Base-by-base conservation (phyloP, 2,113 vertebrate genomes). In the Tautogolabrus adspersus region DNA sequence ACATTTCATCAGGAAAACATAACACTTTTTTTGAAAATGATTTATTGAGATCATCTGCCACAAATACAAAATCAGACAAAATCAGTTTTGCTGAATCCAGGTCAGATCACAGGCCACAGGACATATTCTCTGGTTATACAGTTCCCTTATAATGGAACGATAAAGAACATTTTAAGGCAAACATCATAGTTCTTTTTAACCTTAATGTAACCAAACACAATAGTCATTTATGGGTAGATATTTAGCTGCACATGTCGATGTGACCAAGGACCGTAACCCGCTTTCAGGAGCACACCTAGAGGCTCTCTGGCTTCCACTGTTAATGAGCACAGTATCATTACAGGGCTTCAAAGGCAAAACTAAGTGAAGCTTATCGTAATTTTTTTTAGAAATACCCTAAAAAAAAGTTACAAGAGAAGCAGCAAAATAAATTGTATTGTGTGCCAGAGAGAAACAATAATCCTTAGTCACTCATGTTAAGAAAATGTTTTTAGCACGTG, bases 21-120 rank as follows among this genome's bases (percentile, higher is more conserved):
- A 2, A 10, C 3, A 9, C 15, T 9, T 26, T 55, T 12, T 59
- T 66, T 42, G 5, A 55, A 71, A 63, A 60, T 69, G 54, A 3
- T 81, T 87, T 87, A 81, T 81, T 80, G 23, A 37, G 54, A 54
- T 70, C 22, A 13, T 52, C 55, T 67, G 49, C 71, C 38, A 72
- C 1, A 89, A 58, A 65, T 77, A 79, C 19, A 87, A 81, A 81
- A 69, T 64, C n/a, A 34, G 0, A 8, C 44, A 16, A 5, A 15
- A 46, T 46, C 44, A 15, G 44, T 72, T 55, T 63, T 60, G 3
- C 0, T 23, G 21, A 13, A 61, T 4, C 21, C 44, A 38, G 9
- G 30, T 44, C 46, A 67, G n/a, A 7, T 51, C 18, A 37, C 10
- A 52, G 49, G 8, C 19, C 49, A 52, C 18, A 51, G 12, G 3